Conservation (phyloP, 1,140 invertebrate genomes). For the Hermatobates lingyangjiaoensis region DNA sequence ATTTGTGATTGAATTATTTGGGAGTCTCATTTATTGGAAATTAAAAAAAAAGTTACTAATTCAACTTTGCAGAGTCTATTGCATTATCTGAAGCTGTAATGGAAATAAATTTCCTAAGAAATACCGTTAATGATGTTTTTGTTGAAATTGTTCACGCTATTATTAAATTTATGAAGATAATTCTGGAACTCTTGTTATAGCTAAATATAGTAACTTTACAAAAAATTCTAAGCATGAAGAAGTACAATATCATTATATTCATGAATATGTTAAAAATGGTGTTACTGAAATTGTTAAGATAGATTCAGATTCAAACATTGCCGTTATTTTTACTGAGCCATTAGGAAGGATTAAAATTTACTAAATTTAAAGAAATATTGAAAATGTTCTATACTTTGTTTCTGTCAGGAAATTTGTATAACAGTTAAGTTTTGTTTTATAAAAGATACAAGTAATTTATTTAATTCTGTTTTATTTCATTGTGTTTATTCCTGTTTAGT, state of each 20-base stretch:
- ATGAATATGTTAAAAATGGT: neutral
- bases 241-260: neutral
- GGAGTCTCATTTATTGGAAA: constrained; percentile 9
- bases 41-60: constrained; percentile 11
- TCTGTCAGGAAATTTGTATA: neutral
- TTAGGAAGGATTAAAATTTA: neutral
- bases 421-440: too few species aligned
- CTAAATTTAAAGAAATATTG: neutral
- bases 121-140: neutral
- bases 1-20: constrained; percentile 6
- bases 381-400: neutral
- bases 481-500: too few species aligned
- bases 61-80: constrained; percentile 5
- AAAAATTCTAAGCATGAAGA: neutral
- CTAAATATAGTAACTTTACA: neutral
- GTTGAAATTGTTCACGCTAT: neutral
- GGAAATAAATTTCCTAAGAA: neutral
- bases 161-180: neutral
- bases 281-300: neutral
- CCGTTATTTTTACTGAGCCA: neutral
- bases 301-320: neutral
- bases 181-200: neutral
- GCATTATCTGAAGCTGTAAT: constrained; percentile 7
- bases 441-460: too few species aligned
- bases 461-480: too few species aligned